These are phyloP conservation scores for Megastigmus dorsalis DNA, from an alignment of 2,888 invertebrate species.

Conservation along the genomic window DNA sequence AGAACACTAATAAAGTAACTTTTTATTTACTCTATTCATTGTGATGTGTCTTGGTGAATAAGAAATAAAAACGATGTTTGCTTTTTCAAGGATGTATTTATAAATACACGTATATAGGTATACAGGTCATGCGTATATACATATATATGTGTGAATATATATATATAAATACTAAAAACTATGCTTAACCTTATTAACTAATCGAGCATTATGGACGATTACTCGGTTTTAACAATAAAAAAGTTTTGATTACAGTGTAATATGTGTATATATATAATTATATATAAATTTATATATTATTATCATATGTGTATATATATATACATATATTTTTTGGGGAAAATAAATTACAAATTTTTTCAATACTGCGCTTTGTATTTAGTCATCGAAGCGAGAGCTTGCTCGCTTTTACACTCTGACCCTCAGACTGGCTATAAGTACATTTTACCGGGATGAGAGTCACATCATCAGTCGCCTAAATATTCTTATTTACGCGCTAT, in stretches of 20 bases:
- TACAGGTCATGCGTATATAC: conserved; percentile 67
- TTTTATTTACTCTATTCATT: neutral
- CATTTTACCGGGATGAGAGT: conserved; percentile 31
- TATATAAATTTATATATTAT: conserved; percentile 47
- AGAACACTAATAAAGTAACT: neutral
- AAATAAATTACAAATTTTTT: conserved; percentile 73
- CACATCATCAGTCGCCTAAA: conserved; percentile 12
- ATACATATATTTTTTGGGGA: conserved; percentile 64
- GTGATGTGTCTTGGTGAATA: neutral
- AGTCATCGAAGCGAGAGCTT: conserved; percentile 64
- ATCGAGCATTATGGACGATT: conserved; percentile 61
- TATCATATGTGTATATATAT: conserved; percentile 49
- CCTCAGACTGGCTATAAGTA: conserved; percentile 32
- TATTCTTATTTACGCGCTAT: conserved; percentile 24
- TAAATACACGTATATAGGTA: conserved; percentile 71
- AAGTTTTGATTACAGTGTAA: conserved; percentile 59
- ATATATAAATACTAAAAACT: conserved; percentile 71
- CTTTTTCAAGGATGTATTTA: conserved; percentile 70
- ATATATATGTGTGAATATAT: conserved; percentile 69
- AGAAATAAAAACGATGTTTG: conserved; percentile 25
- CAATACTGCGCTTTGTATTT: conserved; percentile 72
- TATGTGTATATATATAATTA: conserved; percentile 56
- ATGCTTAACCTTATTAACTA: conserved; percentile 66
- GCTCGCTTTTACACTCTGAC: conserved; percentile 60
- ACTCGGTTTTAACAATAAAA: conserved; percentile 61